Evolutionary conservation across 35 echinoderm and acorn worm species (phyloP).

Genomic region (Heliocidaris tuberculata): DNA sequence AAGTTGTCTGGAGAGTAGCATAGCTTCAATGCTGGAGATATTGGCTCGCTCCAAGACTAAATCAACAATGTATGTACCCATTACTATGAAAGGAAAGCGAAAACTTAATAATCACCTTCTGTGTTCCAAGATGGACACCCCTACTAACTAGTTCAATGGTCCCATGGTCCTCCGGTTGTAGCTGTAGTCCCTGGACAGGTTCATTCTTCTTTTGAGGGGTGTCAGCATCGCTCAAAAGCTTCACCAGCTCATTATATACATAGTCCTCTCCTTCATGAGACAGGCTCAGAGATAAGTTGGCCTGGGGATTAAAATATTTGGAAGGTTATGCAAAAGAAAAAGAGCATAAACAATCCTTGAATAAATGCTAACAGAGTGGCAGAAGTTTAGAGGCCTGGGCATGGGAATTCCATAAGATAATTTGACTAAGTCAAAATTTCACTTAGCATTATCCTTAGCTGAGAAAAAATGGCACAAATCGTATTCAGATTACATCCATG

Average conservation of each 20-base stretch:
- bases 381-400: too few species aligned
- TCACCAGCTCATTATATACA: not conserved
- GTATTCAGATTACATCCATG: too few species aligned
- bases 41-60: too few species aligned
- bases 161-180: not conserved
- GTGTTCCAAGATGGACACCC: not conserved
- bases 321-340: not conserved
- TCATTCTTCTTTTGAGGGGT: slow-evolving; percentile 37
- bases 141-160: slow-evolving; percentile 21
- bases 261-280: not conserved
- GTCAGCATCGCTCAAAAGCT: not conserved
- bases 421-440: too few species aligned
- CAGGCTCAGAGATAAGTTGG: not conserved
- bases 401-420: too few species aligned
- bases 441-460: too few species aligned
- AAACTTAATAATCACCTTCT: slow-evolving; percentile 14
- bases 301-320: not conserved
- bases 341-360: too few species aligned
- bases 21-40: too few species aligned
- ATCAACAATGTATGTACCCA: not conserved
- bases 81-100: not conserved
- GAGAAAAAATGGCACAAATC: too few species aligned
- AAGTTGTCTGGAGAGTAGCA: too few species aligned
- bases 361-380: too few species aligned
- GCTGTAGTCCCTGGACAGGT: slow-evolving; percentile 25